phyloP scores from a whole-genome alignment of 1,140 invertebrate genomes.

The Anthonomus grandis region DNA sequence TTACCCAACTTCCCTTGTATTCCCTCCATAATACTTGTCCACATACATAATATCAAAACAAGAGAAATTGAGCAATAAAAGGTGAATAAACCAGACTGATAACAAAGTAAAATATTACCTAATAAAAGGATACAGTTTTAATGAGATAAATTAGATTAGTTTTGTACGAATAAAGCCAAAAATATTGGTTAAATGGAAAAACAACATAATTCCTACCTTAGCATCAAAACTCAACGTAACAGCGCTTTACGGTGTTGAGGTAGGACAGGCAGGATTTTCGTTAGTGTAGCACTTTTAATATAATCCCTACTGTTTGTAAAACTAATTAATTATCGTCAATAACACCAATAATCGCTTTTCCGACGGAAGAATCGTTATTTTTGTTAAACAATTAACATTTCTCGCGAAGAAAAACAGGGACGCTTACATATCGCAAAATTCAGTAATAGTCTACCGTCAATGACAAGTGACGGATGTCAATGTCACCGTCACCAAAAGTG shows the following conservation, averaged over 20 bases:
- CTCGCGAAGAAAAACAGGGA: slow-evolving; percentile 22
- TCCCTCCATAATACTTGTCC: neutral
- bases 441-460: slow-evolving; percentile 9
- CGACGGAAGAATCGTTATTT: neutral
- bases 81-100: neutral
- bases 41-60: slow-evolving; percentile 6
- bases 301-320: no score
- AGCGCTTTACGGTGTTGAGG: slow-evolving; percentile 18
- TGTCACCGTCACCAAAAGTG: neutral
- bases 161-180: neutral
- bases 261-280: slow-evolving; percentile 13
- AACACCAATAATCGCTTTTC: no score
- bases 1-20: no score
- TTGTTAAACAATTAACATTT: slow-evolving; percentile 14
- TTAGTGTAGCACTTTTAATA: no score
- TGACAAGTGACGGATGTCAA: neutral
- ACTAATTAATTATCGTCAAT: no score
- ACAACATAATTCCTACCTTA: no score
- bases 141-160: no score
- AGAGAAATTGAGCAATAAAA: neutral
- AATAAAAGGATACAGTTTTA: no score
- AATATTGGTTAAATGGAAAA: no score
- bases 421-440: slow-evolving; percentile 30
- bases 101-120: no score
- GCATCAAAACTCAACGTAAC: slow-evolving; percentile 30